Evolutionary conservation across 2,113 vertebrate species (phyloP).

Genomic region (Amphilophus citrinellus): DNA sequence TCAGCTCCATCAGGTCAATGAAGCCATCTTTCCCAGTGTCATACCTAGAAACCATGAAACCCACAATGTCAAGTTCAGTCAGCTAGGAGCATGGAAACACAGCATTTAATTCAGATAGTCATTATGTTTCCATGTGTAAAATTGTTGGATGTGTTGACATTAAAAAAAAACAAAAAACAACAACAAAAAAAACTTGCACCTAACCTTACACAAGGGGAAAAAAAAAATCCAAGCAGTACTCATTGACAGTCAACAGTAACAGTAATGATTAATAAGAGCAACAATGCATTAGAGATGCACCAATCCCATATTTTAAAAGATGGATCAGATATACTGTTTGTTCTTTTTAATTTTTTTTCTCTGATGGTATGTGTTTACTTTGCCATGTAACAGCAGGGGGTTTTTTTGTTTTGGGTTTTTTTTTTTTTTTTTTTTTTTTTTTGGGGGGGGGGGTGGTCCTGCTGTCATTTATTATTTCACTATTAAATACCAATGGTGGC

Average conservation of each 20-base stretch:
- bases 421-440: too few species aligned
- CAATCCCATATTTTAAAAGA: background rate
- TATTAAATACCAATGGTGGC: too few species aligned
- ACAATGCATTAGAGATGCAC: background rate
- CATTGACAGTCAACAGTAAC: background rate
- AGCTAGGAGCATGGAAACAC: background rate
- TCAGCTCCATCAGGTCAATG: slow-evolving; percentile 97
- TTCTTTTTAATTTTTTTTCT: background rate
- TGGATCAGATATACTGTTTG: background rate
- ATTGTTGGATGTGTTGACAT: background rate
- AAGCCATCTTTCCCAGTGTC: slow-evolving; percentile 87
- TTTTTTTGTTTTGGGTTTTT: too few species aligned
- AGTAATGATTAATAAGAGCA: background rate
- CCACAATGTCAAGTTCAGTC: background rate
- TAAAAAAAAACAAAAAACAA: background rate
- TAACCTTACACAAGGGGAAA: background rate
- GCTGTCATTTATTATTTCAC: too few species aligned
- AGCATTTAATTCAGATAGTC: background rate
- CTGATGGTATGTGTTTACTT: background rate
- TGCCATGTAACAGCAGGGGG: background rate
- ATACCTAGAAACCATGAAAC: slow-evolving; percentile 57
- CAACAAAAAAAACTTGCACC: background rate
- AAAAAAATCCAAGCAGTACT: too few species aligned
- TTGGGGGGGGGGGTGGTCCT: too few species aligned
- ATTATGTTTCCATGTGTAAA: background rate